Evolutionary conservation across 2,113 vertebrate genomes (phyloP).

Genomic region (Cynopterus brachyotis): DNA sequence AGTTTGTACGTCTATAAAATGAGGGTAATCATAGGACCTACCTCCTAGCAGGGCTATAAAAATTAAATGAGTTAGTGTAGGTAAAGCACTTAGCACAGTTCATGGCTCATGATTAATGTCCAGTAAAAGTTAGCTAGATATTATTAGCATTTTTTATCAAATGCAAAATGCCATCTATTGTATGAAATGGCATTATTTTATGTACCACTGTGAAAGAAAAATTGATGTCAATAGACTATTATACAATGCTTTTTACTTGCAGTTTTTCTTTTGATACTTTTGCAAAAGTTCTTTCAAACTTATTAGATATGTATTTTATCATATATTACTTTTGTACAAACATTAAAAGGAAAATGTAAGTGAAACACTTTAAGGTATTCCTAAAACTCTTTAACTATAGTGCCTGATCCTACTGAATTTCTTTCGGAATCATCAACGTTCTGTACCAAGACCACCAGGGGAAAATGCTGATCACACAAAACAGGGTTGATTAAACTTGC

Average conservation of each 20-base stretch:
- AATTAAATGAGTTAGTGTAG: neutral
- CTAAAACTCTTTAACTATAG: neutral
- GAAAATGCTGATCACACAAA: slow-evolving; percentile 54
- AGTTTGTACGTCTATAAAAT: neutral
- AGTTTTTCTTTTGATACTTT: neutral
- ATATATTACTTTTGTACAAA: neutral
- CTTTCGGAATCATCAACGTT: slow-evolving; percentile 14
- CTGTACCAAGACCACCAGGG: slow-evolving; percentile 29
- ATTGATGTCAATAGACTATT: neutral
- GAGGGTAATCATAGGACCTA: neutral
- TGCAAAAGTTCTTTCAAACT: slow-evolving; percentile 35
- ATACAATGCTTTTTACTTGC: neutral
- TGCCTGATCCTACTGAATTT: neutral
- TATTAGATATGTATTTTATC: neutral
- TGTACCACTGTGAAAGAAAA: neutral
- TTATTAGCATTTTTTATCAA: neutral
- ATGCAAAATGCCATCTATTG: neutral
- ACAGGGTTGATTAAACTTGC: slow-evolving; percentile 35
- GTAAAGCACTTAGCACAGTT: neutral
- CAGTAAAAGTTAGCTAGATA: neutral
- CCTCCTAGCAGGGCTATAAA: neutral
- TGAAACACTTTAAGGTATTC: slow-evolving; percentile 27
- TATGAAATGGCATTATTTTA: neutral
- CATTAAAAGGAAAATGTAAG: neutral
- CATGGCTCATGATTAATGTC: neutral